Evolutionary conservation across 1,140 invertebrate genomes (phyloP).

Genomic region (Euglossa dilemma): DNA sequence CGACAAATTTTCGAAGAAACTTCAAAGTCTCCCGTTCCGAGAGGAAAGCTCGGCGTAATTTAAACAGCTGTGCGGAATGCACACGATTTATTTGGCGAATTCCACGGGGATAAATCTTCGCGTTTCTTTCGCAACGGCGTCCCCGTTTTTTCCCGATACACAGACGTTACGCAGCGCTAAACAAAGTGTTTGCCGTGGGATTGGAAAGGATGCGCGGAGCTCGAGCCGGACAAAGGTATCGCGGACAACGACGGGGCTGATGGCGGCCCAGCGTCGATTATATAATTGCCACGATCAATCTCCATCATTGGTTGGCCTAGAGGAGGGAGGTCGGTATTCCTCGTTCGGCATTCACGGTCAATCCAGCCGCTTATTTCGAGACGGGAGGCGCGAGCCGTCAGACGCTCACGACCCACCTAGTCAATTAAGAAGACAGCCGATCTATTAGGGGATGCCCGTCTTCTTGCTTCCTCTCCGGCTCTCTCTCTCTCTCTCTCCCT

Average conservation of each 20-base stretch:
- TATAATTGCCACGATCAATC: conserved; percentile 48
- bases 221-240: not conserved
- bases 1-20: too few species aligned
- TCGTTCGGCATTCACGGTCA: conserved; percentile 52
- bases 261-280: conserved; percentile 30
- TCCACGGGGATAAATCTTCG: too few species aligned
- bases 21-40: too few species aligned
- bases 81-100: too few species aligned
- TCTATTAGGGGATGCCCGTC: conserved; percentile 70
- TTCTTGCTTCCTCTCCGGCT: conserved; percentile 12
- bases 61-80: too few species aligned
- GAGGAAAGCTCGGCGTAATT: too few species aligned
- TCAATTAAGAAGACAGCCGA: conserved; percentile 74
- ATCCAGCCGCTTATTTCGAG: conserved; percentile 55
- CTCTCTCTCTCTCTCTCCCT: not conserved
- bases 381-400: conserved; percentile 56
- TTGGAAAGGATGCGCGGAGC: not conserved
- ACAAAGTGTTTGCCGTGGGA: not conserved
- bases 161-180: too few species aligned
- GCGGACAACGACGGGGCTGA: not conserved
- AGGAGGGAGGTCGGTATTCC: conserved; percentile 30
- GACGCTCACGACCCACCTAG: conserved; percentile 64
- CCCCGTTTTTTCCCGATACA: too few species aligned
- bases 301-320: conserved; percentile 8
- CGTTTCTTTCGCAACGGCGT: too few species aligned